phyloP scores from a whole-genome alignment of 2,797 vertebrate genomes.

The Schizopygopsis malacanthus region DNA sequence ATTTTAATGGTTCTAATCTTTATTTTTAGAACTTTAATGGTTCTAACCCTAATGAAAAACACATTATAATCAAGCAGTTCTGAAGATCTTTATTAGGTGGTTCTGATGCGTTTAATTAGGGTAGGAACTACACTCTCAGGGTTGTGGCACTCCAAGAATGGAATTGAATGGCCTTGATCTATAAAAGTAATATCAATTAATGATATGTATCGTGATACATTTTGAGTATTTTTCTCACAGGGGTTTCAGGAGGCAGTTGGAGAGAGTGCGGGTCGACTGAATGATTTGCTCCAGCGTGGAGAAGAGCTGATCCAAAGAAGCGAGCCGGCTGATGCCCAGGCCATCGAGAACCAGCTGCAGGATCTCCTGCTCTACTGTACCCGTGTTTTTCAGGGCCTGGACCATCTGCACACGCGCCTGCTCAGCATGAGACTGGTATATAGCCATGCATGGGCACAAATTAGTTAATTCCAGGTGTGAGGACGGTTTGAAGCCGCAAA shows the following conservation, averaged over 20 bases:
- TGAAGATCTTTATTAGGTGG: not conserved
- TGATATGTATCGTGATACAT: not conserved
- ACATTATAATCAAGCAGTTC: not conserved
- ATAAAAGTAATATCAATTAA: not conserved
- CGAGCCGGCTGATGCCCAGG: slow-evolving; percentile 70
- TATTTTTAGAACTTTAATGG: no score
- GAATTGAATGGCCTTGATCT: not conserved
- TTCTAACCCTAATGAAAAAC: not conserved
- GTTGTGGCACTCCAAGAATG: not conserved
- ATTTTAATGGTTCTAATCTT: not conserved
- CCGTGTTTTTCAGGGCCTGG: slow-evolving; percentile 76
- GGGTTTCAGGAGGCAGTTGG: slow-evolving; percentile 80
- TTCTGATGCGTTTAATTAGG: no score
- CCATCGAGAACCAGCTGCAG: slow-evolving; percentile 76
- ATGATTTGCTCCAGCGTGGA: slow-evolving; percentile 74
- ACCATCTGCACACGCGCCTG: slow-evolving; percentile 78
- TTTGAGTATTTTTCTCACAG: slow-evolving; percentile 36
- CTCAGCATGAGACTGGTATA: slow-evolving; percentile 86
- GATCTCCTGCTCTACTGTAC: slow-evolving; percentile 78
- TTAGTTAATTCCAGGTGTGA: not conserved
- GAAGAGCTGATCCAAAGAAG: slow-evolving; percentile 80
- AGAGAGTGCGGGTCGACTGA: slow-evolving; percentile 74
- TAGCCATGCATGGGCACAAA: slow-evolving; percentile 25
- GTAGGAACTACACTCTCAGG: no score
- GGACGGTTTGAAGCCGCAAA: not conserved